These are phyloP conservation scores for Drosophila santomea DNA, from an alignment of 1,140 invertebrate genomes.

Conservation along the genomic window DNA sequence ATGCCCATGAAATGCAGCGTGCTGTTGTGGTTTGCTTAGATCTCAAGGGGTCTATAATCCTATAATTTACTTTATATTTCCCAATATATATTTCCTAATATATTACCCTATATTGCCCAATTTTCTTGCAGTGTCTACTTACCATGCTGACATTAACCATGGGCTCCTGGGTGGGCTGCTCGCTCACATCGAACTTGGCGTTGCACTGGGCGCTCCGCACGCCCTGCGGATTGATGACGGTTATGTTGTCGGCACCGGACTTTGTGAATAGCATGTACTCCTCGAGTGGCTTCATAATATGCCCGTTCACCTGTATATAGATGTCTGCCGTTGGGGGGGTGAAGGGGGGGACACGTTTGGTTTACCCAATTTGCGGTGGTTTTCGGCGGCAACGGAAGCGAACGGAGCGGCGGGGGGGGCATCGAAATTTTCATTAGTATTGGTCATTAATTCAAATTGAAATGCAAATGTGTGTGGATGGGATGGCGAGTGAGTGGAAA, in stretches of 20 bases:
- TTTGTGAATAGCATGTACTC: slow-evolving; percentile 95
- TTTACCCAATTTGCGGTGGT: slow-evolving; percentile 48
- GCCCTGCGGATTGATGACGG: slow-evolving; percentile 92
- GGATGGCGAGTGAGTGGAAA: slow-evolving; percentile 41
- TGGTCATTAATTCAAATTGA: slow-evolving; percentile 83
- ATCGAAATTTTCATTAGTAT: slow-evolving; percentile 77
- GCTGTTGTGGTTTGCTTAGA: no score
- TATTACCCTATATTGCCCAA: no score
- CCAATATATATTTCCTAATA: no score
- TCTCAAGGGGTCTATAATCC: no score
- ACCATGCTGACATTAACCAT: slow-evolving; percentile 89
- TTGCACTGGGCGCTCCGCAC: slow-evolving; percentile 92
- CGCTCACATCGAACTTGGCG: slow-evolving; percentile 89
- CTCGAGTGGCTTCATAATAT: slow-evolving; percentile 93
- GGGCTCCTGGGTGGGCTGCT: slow-evolving; percentile 87
- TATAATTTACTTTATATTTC: no score
- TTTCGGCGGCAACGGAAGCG: neutral
- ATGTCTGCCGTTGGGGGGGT: slow-evolving; percentile 87
- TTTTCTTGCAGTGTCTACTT: slow-evolving; percentile 51
- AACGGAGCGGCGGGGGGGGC: neutral
- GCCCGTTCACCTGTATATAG: slow-evolving; percentile 91
- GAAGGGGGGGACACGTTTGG: slow-evolving; percentile 4
- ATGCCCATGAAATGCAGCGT: no score
- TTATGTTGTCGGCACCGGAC: slow-evolving; percentile 91
- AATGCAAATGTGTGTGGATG: slow-evolving; percentile 68